Evolutionary conservation across 2,888 invertebrate genomes (phyloP).

Genomic region (Sipha maydis): DNA sequence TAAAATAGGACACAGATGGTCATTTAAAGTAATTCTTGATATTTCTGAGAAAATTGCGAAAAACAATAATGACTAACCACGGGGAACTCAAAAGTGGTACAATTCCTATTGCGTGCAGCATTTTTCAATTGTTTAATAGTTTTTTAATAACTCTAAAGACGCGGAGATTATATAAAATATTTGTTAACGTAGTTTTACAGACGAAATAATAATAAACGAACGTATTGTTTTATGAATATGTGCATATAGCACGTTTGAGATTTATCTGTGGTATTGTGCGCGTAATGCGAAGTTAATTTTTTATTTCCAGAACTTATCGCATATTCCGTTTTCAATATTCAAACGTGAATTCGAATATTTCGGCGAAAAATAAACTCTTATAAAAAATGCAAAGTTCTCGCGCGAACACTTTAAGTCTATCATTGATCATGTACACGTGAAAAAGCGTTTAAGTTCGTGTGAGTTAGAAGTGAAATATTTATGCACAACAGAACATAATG

Average conservation of each 20-base stretch:
- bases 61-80: background rate
- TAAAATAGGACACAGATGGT: background rate
- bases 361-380: conserved; percentile 8
- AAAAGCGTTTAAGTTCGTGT: background rate
- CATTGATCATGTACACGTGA: conserved; percentile 5
- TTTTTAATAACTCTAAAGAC: background rate
- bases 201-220: background rate
- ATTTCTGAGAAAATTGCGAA: background rate
- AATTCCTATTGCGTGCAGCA: background rate
- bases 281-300: too few relatives aligned
- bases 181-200: background rate
- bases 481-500: background rate
- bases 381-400: background rate
- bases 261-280: background rate
- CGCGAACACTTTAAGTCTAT: background rate
- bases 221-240: background rate
- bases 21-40: background rate
- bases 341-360: background rate
- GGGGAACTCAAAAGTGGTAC: background rate
- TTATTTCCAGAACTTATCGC: background rate
- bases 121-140: background rate
- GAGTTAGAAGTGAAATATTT: conserved; percentile 17
- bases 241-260: background rate
- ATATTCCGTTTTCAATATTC: background rate
- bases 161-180: background rate